Evolutionary conservation across 2,888 invertebrate genomes (phyloP), one percentile per base, ranked within the genome.

Genomic region (Chymomyza caudatula): DNA sequence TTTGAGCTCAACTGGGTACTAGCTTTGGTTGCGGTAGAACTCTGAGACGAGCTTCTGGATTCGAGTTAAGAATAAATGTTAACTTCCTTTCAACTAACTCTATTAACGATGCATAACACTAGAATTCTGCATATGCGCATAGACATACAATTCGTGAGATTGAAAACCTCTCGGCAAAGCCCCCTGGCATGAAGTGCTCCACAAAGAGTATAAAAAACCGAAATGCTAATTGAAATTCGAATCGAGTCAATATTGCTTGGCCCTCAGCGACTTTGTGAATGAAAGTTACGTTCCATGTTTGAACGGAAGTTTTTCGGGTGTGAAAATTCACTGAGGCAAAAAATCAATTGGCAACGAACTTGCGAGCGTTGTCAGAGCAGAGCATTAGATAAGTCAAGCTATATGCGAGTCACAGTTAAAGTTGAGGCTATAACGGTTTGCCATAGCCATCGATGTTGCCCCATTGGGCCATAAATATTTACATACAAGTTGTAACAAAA

Each of bases 171-270:
- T 1, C 11, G 29, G 8, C 29, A 37, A 37, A 11, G n/a, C n/a
- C 2, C 29, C 29, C 8, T 37, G 11, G 11, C 11, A 37, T 37
- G 8, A 37, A 37, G 29, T 37, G 29, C 29, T 37, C 29, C 11
- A 37, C 11, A 37, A 37, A 37, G 29, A 37, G 29, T 37, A 37
- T 72, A 70, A 74, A 71, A 64, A 69, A 68, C 69, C 74, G 77
- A 67, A 74, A 82, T 79, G 80, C 79, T 80, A 80, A 80, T 80
- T 82, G 76, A 69, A 59, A 66, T 69, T 76, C 59, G 49, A 65
- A 17, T 62, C 57, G 49, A 53, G 63, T 13, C 51, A n/a, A 2
- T 13, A 8, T 69, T 49, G 57, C n/a, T 37, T 37, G 49, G 60
- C 47, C 64, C 49, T 53, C 65, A 65, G 65, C 60, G 69, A n/a